Base-by-base conservation (phyloP, 1,140 invertebrate species). In the Ips typographus region DNA sequence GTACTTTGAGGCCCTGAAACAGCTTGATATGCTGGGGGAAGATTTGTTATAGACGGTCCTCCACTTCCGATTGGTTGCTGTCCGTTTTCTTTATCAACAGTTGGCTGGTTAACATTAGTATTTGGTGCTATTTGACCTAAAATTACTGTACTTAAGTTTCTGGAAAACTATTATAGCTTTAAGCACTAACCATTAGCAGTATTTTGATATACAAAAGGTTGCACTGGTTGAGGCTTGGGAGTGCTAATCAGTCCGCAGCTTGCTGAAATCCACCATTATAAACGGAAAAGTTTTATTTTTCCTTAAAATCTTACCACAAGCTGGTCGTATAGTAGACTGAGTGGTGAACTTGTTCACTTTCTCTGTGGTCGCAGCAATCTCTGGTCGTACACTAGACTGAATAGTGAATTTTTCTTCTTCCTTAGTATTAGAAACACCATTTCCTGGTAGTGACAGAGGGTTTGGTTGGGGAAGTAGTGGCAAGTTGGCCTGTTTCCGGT, bases 251-350 rank as follows among this genome's bases (percentile, higher is more conserved):
- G 75, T 51, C 77, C 76, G 67, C 78, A 80, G 41, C 77, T 73
- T 67, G 72, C 68, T 70, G 47, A 40, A 68, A 44, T 43, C 1
- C 8, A 59, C 4, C 38, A 56, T 40, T 62, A 49, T 44, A 7
- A 22, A 62, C 1, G 59, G 41, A 59, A 59, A 40, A 47, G n/a
- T 3, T 55, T 2, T 55, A 55, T 7, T 8, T 2, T 22, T 8
- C 1, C 6, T 1, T 8, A 49, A 3, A 8, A 8, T 49, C 68
- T 70, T 70, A 70, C 68, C 77, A 70, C 78, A 80, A 39, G 76
- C 77, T 5, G 78, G 77, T 73, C 76, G 77, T n/a, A 79, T 72
- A 1, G 79, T 79, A 39, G 78, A 58, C 66, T 74, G 72, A 1
- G 77, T 79, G 36, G 78, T 80, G 71, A 77, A 80, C 5, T 59